These are phyloP conservation scores for Orussus abietinus DNA, from an alignment of 1,140 invertebrate genomes.

Conservation along the genomic window DNA sequence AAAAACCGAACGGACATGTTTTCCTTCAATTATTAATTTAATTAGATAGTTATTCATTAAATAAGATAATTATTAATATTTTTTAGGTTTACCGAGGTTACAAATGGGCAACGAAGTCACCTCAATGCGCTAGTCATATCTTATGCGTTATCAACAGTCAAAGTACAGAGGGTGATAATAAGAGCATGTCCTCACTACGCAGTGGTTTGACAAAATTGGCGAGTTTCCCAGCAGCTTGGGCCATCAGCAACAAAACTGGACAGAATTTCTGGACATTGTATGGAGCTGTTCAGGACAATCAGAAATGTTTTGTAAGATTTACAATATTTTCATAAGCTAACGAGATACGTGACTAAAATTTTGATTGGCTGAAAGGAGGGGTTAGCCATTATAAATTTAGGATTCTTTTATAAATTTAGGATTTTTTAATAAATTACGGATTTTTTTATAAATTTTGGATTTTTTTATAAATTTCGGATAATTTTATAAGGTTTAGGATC, in stretches of 20 bases:
- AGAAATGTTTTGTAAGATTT: constrained; percentile 61
- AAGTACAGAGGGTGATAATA: constrained; percentile 22
- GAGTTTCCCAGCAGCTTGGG: constrained; percentile 68
- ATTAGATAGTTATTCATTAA: too few species aligned
- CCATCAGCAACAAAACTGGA: constrained; percentile 61
- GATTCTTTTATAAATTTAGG: too few species aligned
- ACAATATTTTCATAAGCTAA: too few species aligned
- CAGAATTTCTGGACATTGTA: constrained; percentile 64
- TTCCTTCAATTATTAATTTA: too few species aligned
- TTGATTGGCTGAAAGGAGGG: background rate
- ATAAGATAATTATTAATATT: too few species aligned
- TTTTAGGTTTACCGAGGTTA: constrained; percentile 65
- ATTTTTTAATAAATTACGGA: too few species aligned
- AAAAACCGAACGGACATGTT: too few species aligned
- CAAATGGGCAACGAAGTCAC: constrained; percentile 63
- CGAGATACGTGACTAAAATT: too few species aligned
- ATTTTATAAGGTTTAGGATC: too few species aligned
- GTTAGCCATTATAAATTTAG: too few species aligned
- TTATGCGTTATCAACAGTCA: constrained; percentile 68
- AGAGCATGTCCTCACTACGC: constrained; percentile 54
- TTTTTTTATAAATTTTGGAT: too few species aligned
- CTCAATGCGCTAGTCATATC: constrained; percentile 71
- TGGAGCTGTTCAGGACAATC: constrained; percentile 59
- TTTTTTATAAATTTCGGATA: too few species aligned
- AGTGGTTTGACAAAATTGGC: constrained; percentile 65